Percentiles rank a stretch among this genome's conserved stretches.
Evolutionary conservation across 2,888 invertebrate genomes (phyloP).

Genomic region (Caenorhabditis imperialis): DNA sequence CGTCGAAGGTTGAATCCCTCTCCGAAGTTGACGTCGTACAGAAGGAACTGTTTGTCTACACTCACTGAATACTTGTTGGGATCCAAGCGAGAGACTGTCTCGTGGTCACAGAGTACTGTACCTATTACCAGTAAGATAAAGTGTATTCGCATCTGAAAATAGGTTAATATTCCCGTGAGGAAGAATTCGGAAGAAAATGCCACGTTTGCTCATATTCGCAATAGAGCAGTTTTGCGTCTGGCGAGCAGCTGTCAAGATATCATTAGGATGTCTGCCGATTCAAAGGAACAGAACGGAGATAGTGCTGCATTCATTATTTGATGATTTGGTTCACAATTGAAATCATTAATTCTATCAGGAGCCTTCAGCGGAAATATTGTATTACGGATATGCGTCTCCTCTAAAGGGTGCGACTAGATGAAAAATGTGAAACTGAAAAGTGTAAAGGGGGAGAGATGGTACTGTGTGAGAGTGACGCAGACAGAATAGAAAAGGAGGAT

Average conservation of each 20-base stretch:
- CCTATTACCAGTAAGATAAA: constrained; percentile 33
- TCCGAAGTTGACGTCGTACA: constrained; percentile 93
- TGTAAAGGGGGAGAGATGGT: neutral
- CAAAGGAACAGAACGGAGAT: too few species aligned
- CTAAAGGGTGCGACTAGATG: constrained; percentile 16
- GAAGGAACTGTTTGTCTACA: constrained; percentile 82
- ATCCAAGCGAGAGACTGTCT: constrained; percentile 53
- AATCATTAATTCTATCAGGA: too few species aligned
- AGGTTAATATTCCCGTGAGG: neutral
- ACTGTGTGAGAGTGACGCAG: constrained; percentile 3
- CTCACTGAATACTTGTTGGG: constrained; percentile 52
- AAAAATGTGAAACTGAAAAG: constrained; percentile 27
- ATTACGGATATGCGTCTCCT: too few species aligned
- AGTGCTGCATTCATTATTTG: too few species aligned
- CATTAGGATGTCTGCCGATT: constrained; percentile 25
- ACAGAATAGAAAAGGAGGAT: constrained; percentile 9
- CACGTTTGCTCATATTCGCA: too few species aligned
- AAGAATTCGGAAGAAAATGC: too few species aligned
- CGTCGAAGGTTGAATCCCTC: constrained; percentile 97
- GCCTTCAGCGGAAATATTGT: too few species aligned
- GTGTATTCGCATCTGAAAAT: constrained; percentile 26
- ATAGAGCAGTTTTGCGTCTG: too few species aligned
- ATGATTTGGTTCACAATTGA: too few species aligned
- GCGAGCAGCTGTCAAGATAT: constrained; percentile 15
- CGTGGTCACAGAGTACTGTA: neutral